phyloP scores from a whole-genome alignment of 1,140 invertebrate genomes.

The Bursaphelenchus mucronatus region DNA sequence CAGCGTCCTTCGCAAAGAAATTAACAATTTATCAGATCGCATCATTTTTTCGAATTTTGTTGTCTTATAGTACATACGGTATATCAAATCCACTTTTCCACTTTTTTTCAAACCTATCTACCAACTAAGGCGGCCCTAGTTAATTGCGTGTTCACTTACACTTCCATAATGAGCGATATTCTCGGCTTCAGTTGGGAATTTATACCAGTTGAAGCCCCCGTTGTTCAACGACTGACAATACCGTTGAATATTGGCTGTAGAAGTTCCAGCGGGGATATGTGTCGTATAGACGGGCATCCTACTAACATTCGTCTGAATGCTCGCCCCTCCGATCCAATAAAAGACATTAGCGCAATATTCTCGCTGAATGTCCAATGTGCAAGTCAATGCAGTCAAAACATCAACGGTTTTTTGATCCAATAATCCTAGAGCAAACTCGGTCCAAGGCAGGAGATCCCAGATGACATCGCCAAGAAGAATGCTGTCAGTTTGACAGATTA shows the following conservation, averaged over 20 bases:
- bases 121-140: too few species aligned
- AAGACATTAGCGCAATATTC: constrained; percentile 47
- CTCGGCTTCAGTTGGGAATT: too few species aligned
- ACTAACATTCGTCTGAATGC: constrained; percentile 43
- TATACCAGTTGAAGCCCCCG: too few species aligned
- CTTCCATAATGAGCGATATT: too few species aligned
- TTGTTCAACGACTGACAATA: constrained; percentile 60
- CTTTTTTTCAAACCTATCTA: too few species aligned
- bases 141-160: too few species aligned
- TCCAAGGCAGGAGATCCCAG: background rate
- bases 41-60: too few species aligned
- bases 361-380: constrained; percentile 34
- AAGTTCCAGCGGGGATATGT: constrained; percentile 78
- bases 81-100: too few species aligned
- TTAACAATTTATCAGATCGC: too few species aligned
- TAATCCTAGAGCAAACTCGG: constrained; percentile 31
- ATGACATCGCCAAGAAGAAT: constrained; percentile 38
- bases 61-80: too few species aligned
- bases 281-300: constrained; percentile 67
- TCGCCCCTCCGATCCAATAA: constrained; percentile 40
- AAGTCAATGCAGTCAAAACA: constrained; percentile 40
- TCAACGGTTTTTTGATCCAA: constrained; percentile 43
- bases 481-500: constrained; percentile 9
- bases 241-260: constrained; percentile 72
- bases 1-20: too few species aligned